These are phyloP conservation scores for Netelia inedita DNA, from an alignment of 2,888 invertebrate genomes.

Conservation along the genomic window DNA sequence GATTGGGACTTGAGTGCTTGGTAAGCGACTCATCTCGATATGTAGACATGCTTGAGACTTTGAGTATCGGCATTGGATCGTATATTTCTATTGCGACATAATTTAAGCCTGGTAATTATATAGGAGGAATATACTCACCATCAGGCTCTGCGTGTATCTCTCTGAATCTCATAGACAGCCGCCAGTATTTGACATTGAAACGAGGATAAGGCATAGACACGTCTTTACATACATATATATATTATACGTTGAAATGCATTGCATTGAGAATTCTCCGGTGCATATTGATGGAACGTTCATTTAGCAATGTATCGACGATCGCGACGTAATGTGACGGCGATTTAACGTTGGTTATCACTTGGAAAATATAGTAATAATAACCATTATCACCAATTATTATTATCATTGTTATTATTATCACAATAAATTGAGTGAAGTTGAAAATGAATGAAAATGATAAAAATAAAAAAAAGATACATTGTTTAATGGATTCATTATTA, in stretches of 20 bases:
- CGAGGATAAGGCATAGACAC: slow-evolving; percentile 9
- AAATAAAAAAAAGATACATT: too few species aligned
- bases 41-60: slow-evolving; percentile 5
- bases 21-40: not conserved
- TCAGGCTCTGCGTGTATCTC: not conserved
- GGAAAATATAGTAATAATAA: slow-evolving; percentile 1
- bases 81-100: slow-evolving; percentile 1
- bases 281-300: slow-evolving; percentile 44
- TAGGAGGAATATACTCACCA: not conserved
- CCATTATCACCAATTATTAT: not conserved
- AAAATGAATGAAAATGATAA: slow-evolving; percentile 37
- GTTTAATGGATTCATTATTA: too few species aligned
- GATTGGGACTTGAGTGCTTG: slow-evolving; percentile 25
- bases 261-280: slow-evolving; percentile 25
- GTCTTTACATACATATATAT: not conserved
- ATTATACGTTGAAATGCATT: slow-evolving; percentile 4
- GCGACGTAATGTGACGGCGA: slow-evolving; percentile 1
- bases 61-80: not conserved
- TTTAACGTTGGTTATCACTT: slow-evolving; percentile 54
- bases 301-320: slow-evolving; percentile 37
- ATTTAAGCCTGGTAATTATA: slow-evolving; percentile 16
- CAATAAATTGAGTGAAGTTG: not conserved
- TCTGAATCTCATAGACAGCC: not conserved
- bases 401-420: not conserved
- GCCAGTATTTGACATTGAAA: slow-evolving; percentile 38